Evolutionary conservation across 2,888 invertebrate genomes (phyloP), one percentile per base, ranked within the genome.

Genomic region (Leptinotarsa tumamoca): DNA sequence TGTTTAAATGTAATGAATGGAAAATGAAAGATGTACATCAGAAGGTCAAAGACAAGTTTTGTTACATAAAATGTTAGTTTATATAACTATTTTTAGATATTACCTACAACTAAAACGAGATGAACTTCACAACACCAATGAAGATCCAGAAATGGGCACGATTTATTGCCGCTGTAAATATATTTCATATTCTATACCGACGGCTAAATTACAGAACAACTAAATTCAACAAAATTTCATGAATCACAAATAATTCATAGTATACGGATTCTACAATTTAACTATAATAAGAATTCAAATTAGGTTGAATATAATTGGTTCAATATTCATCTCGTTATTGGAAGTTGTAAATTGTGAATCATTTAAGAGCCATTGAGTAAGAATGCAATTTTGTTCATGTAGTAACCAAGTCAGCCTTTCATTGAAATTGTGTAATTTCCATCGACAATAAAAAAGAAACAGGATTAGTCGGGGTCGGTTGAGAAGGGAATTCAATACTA

Each of bases 1-100:
- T 43, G 43, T 43, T 43, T 10, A 43, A 10, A 13, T 43, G 3
- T 43, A 58, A 58, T 52, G n/a, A 52, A 52, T 52, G 52, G 15
- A 23, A 58, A 23, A 58, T 15, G 58, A 43, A 43, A 63, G 63
- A 63, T 63, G n/a, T 63, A 43, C 63, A 43, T 13, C 33, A 43
- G 43, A 63, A 63, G 63, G 63, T 63, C 63, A 43, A 33, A n/a
- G 33, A 33, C 63, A n/a, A 43, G 63, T 63, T 33, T 63, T 33
- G 33, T 63, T 63, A 63, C 10, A 43, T 63, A 27, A 63, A 63
- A 43, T 63, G 63, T 17, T n/a, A 33, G 63, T 17, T 58, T 58
- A n/a, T 7, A 5, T 63, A n/a, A n/a, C 23, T 58, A 58, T 58
- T 21, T 58, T 23, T 58, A 58, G 58, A 23, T 23, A 23, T 63